These are phyloP conservation scores for Syngnathoides biaculeatus DNA, from an alignment of 2,113 vertebrate species.

Conservation along the genomic window DNA sequence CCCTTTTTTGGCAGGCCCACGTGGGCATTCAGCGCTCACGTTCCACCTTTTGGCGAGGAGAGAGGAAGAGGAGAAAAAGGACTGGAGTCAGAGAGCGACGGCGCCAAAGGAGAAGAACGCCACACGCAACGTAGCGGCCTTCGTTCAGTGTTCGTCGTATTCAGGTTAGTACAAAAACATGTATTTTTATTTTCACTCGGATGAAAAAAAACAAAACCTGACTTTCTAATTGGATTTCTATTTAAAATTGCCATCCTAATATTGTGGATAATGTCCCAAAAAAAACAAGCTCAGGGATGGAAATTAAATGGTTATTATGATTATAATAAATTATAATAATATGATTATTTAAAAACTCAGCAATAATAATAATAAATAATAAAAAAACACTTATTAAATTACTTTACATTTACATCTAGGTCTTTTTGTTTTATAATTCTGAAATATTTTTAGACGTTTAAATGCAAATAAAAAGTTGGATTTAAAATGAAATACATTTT, in stretches of 20 bases:
- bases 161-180: conserved; percentile 69
- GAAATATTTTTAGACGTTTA: too few species aligned
- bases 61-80: conserved; percentile 65
- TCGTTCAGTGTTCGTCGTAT: neutral
- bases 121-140: conserved; percentile 30
- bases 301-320: neutral
- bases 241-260: neutral
- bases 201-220: neutral
- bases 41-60: conserved; percentile 56
- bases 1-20: conserved; percentile 66
- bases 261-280: neutral
- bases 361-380: too few species aligned
- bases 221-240: neutral
- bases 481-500: too few species aligned
- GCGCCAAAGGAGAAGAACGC: conserved; percentile 69
- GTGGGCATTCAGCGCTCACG: conserved; percentile 75
- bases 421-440: too few species aligned
- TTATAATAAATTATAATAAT: too few species aligned
- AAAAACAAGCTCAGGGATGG: neutral
- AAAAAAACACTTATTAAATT: neutral
- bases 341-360: too few species aligned
- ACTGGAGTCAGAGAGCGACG: conserved; percentile 62
- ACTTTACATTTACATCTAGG: neutral
- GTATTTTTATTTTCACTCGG: neutral
- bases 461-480: too few species aligned